Conservation (phyloP, 2,113 vertebrate species). For the Pollachius pollachius region DNA sequence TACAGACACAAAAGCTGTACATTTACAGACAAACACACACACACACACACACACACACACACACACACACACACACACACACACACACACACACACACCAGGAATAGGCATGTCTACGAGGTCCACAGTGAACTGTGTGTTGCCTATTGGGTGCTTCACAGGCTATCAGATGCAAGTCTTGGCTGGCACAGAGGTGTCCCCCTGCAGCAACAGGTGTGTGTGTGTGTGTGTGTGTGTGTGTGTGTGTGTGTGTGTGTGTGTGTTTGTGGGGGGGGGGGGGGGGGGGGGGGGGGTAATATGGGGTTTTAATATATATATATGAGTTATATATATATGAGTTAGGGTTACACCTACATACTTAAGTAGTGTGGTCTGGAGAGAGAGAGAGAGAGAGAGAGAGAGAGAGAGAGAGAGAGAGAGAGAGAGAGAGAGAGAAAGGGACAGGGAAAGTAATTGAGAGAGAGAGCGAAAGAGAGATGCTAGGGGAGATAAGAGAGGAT, state of each 20-base stretch:
- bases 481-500: not conserved
- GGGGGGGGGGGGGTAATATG: no score
- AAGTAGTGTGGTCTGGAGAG: constrained; percentile 13
- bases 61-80: not conserved
- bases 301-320: no score
- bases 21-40: not conserved
- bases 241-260: constrained; percentile 27
- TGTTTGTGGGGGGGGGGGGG: constrained; percentile 25
- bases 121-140: not conserved
- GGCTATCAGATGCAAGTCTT: constrained; percentile 38
- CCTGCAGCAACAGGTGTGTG: constrained; percentile 37
- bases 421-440: not conserved
- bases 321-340: constrained; percentile 4
- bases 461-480: not conserved
- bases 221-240: constrained; percentile 24
- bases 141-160: constrained; percentile 35
- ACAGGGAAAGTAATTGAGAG: not conserved
- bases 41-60: not conserved
- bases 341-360: constrained; percentile 25
- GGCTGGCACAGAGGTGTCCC: constrained; percentile 32
- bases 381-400: not conserved
- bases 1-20: not conserved
- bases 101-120: not conserved
- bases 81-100: not conserved
- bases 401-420: constrained; percentile 2